Conservation (phyloP, 2,888 invertebrate genomes). For the Epirrhoe tristata region DNA sequence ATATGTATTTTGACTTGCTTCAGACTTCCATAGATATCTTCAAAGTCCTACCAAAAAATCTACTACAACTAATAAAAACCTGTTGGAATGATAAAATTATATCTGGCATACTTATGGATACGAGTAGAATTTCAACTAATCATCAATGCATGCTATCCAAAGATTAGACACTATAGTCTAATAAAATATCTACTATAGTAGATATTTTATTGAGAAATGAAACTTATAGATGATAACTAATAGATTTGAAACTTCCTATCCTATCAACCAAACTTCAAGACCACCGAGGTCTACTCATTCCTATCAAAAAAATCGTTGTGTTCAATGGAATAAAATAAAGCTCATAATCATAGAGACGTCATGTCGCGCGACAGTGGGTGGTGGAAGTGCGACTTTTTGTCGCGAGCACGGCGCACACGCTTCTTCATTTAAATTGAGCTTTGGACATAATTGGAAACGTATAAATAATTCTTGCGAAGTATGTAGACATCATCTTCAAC, state of each 20-base stretch:
- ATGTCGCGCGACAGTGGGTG: slow-evolving; percentile 59
- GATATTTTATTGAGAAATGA: too few species aligned
- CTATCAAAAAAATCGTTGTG: slow-evolving; percentile 32
- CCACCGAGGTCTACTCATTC: slow-evolving; percentile 15
- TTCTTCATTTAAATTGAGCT: slow-evolving; percentile 37
- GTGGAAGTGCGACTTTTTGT: slow-evolving; percentile 68
- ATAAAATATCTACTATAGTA: too few species aligned
- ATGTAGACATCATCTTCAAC: slow-evolving; percentile 23
- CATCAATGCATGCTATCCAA: too few species aligned
- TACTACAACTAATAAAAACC: too few species aligned
- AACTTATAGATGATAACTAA: too few species aligned
- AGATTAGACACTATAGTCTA: too few species aligned
- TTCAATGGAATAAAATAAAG: slow-evolving; percentile 38
- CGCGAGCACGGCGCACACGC: slow-evolving; percentile 45
- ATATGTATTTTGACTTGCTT: too few species aligned
- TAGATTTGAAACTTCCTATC: background rate
- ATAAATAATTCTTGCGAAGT: slow-evolving; percentile 17
- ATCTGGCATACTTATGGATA: too few species aligned
- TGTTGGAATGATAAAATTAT: too few species aligned
- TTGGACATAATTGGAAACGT: slow-evolving; percentile 32
- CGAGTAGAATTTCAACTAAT: too few species aligned
- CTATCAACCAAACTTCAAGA: background rate
- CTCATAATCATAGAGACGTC: slow-evolving; percentile 44
- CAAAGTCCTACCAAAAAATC: background rate
- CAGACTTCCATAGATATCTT: too few species aligned